Conservation (phyloP, 2,113 vertebrate species). For the Erythrocercus mccallii region DNA sequence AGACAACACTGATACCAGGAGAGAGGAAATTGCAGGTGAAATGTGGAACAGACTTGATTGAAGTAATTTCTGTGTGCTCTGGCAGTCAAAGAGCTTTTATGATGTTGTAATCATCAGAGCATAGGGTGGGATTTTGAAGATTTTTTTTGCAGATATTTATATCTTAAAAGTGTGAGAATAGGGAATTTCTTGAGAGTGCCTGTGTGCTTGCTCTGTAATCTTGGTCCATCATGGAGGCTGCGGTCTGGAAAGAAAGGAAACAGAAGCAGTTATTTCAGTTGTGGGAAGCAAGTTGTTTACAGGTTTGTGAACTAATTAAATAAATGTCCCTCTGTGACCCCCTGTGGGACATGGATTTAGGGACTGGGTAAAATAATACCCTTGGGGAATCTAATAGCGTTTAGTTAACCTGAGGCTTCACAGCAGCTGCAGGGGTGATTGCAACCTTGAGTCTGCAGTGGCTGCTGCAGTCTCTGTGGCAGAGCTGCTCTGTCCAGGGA, state of each 20-base stretch:
- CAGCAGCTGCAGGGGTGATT: background rate
- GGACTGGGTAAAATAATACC: background rate
- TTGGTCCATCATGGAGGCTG: accelerated
- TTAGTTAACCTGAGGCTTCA: background rate
- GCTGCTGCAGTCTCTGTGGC: background rate
- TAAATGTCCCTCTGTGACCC: background rate
- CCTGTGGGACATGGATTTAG: accelerated
- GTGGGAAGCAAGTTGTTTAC: background rate
- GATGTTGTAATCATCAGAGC: background rate
- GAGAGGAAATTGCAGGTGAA: background rate
- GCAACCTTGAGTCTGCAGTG: background rate
- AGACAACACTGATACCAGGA: background rate
- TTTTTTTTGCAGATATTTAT: background rate
- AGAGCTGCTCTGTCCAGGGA: background rate
- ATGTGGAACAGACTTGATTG: background rate
- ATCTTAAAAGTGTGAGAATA: background rate
- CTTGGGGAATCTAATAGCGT: background rate
- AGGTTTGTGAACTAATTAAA: background rate
- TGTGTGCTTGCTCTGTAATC: background rate
- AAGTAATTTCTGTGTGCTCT: background rate
- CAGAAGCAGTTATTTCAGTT: background rate
- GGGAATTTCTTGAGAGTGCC: background rate
- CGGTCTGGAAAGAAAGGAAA: background rate
- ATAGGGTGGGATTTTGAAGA: background rate
- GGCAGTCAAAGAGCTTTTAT: background rate